phyloP scores from a whole-genome alignment of 2,888 invertebrate genomes.

The Leptinotarsa rubiginosa region DNA sequence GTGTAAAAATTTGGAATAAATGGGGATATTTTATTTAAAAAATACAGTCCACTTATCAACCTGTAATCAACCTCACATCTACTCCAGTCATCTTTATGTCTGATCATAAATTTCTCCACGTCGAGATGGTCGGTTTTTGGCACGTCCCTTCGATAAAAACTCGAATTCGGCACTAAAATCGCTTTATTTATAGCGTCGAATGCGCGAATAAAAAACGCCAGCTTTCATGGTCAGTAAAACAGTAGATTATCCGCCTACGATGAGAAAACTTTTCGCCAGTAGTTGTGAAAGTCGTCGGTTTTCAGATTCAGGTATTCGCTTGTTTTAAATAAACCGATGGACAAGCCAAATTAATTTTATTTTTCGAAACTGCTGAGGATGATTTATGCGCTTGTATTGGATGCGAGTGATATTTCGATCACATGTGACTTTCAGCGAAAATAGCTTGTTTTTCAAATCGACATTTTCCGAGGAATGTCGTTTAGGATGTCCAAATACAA shows the following conservation, averaged over 20 bases:
- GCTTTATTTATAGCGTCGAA: conserved; percentile 20
- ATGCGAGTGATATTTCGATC: not conserved
- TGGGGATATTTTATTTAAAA: no score
- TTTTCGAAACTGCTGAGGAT: conserved; percentile 21
- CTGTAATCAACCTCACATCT: not conserved
- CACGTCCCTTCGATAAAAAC: conserved; percentile 15
- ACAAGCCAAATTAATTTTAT: conserved; percentile 16
- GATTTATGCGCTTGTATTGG: conserved; percentile 12
- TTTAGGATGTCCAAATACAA: not conserved
- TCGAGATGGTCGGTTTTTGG: conserved; percentile 10
- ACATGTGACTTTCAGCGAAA: not conserved
- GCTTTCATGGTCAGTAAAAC: conserved; percentile 38
- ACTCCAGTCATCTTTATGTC: not conserved
- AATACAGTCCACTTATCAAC: no score
- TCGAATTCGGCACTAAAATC: conserved; percentile 23
- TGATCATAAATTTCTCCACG: not conserved
- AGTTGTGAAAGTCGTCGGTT: conserved; percentile 24
- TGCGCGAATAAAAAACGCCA: conserved; percentile 22
- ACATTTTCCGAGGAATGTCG: not conserved
- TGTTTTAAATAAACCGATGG: conserved; percentile 23
- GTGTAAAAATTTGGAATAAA: no score
- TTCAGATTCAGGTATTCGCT: conserved; percentile 24
- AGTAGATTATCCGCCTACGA: conserved; percentile 40
- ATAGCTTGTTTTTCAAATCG: not conserved
- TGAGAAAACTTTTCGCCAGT: conserved; percentile 16